phyloP scores from a whole-genome alignment of 2,888 invertebrate genomes.

The Dexiosoma caninum region DNA sequence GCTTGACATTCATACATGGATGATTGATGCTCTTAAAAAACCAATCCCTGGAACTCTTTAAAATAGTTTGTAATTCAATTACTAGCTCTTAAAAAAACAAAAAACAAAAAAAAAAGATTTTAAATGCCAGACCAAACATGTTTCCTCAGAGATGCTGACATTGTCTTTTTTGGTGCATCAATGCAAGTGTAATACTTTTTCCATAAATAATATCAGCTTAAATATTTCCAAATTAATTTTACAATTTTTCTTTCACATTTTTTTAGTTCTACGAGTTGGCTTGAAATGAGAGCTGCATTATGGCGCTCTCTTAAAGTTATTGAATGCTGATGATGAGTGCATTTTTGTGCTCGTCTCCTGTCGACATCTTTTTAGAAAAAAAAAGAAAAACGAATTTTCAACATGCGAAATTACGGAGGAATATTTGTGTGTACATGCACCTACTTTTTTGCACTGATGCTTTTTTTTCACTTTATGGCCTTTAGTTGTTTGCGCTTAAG shows the following conservation, averaged over 20 bases:
- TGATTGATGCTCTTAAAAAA: constrained; percentile 47
- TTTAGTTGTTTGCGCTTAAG: constrained; percentile 55
- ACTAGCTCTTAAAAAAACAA: constrained; percentile 26
- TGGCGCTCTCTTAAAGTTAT: constrained; percentile 23
- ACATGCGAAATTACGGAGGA: neutral
- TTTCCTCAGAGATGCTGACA: constrained; percentile 21
- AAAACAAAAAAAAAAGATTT: neutral
- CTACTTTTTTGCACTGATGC: constrained; percentile 45
- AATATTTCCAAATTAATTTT: neutral
- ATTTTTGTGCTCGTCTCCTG: constrained; percentile 32
- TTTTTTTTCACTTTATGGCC: constrained; percentile 29
- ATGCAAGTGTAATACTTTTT: neutral
- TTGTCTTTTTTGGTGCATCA: neutral
- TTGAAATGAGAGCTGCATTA: constrained; percentile 16
- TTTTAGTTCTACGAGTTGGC: neutral
- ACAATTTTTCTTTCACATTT: neutral
- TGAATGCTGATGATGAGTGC: constrained; percentile 19
- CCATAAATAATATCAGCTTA: neutral
- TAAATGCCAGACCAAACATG: neutral
- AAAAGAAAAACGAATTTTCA: constrained; percentile 1
- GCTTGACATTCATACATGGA: neutral
- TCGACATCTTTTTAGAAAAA: constrained; percentile 29
- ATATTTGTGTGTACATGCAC: neutral
- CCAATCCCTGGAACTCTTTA: constrained; percentile 17
- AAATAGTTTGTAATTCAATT: constrained; percentile 32